Evolutionary conservation across 2,888 invertebrate genomes (phyloP).

Genomic region (Neoascia interrupta): DNA sequence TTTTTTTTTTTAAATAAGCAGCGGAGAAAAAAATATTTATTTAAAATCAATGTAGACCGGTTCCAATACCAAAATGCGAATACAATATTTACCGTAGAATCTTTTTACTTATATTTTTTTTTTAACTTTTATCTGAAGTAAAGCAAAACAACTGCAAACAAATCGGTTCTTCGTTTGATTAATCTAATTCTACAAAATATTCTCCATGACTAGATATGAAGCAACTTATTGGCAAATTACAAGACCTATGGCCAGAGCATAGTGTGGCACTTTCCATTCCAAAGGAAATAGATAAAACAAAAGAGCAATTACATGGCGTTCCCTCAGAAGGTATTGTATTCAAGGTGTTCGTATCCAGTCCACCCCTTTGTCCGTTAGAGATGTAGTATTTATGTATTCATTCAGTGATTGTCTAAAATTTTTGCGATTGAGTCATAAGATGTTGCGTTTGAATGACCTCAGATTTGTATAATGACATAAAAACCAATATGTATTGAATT

Average conservation of each 20-base stretch:
- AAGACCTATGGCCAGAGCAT: constrained; percentile 79
- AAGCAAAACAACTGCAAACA: not conserved
- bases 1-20: too few species aligned
- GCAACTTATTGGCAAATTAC: constrained; percentile 79
- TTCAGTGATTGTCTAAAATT: not conserved
- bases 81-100: too few species aligned
- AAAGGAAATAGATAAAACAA: constrained; percentile 78
- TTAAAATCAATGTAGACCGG: too few species aligned
- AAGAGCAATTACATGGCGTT: constrained; percentile 77
- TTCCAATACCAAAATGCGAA: too few species aligned
- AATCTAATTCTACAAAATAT: constrained; percentile 1
- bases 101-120: not conserved
- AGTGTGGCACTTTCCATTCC: constrained; percentile 79
- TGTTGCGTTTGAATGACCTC: constrained; percentile 23
- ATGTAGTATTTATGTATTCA: constrained; percentile 9
- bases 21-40: too few species aligned
- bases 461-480: constrained; percentile 29
- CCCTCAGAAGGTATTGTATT: constrained; percentile 75
- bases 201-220: constrained; percentile 75
- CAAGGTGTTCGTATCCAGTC: not conserved
- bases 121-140: constrained; percentile 2
- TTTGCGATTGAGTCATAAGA: constrained; percentile 16
- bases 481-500: constrained; percentile 4
- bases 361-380: not conserved
- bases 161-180: not conserved